Conservation (phyloP, 1,140 invertebrate genomes). For the Rhyacophila brunnea region DNA sequence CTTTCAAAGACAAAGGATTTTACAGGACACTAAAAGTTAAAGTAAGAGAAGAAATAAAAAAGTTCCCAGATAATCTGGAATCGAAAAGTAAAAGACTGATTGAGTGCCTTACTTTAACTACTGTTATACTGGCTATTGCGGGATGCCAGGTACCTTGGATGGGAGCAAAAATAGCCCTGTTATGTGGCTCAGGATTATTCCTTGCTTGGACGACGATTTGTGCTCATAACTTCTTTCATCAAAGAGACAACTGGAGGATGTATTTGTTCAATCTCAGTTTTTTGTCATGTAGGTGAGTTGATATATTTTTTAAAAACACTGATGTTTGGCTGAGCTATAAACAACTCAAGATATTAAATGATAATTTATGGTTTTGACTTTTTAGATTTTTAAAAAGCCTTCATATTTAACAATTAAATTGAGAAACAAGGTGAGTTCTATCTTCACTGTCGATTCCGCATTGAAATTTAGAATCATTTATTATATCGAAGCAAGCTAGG, state of each 20-base stretch:
- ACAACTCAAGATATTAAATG: too few species aligned
- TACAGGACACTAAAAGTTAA: slow-evolving; percentile 64
- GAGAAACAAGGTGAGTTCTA: too few species aligned
- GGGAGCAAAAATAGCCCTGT: neutral
- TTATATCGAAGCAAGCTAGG: too few species aligned
- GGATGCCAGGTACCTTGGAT: neutral
- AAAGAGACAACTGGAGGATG: slow-evolving; percentile 78
- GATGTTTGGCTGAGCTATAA: too few species aligned
- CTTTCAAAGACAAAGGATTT: slow-evolving; percentile 69
- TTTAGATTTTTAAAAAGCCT: too few species aligned
- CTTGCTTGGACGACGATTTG: slow-evolving; percentile 59
- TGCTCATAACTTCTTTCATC: slow-evolving; percentile 82
- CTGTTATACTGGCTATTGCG: slow-evolving; percentile 14
- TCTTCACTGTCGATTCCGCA: too few species aligned
- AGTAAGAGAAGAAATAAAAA: slow-evolving; percentile 54
- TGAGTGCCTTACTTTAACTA: slow-evolving; percentile 5
- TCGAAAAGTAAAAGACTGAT: slow-evolving; percentile 18
- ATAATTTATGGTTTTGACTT: too few species aligned
- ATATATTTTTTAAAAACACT: too few species aligned
- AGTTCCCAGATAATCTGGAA: slow-evolving; percentile 38
- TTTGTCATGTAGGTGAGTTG: slow-evolving; percentile 59
- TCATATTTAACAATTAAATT: too few species aligned
- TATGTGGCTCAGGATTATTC: slow-evolving; percentile 38
- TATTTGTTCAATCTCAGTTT: slow-evolving; percentile 73
- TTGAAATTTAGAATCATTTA: too few species aligned